phyloP scores from a whole-genome alignment of 1,140 invertebrate genomes.

The Bombus confusus region DNA sequence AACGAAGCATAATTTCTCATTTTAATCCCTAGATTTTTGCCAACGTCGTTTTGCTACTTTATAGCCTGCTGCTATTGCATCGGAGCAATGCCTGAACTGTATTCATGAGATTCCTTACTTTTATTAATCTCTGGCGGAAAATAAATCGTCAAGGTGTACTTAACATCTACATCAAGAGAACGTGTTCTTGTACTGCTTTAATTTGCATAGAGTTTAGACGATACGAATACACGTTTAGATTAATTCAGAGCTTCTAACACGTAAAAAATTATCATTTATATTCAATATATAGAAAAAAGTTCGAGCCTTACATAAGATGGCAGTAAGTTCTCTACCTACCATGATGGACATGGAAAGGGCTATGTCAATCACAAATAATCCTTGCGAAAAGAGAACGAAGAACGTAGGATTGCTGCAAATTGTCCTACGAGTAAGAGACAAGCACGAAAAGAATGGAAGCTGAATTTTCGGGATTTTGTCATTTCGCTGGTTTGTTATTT shows the following conservation, averaged over 20 bases:
- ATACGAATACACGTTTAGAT: background rate
- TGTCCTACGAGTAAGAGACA: conserved; percentile 27
- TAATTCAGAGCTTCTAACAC: background rate
- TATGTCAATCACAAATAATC: conserved; percentile 27
- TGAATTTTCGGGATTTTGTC: conserved; percentile 59
- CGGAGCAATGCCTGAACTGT: conserved; percentile 22
- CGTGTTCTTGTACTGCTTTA: background rate
- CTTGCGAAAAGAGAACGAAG: background rate
- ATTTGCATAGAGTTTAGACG: background rate
- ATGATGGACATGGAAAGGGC: background rate
- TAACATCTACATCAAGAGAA: background rate
- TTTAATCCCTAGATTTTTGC: conserved; percentile 29
- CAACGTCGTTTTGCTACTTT: conserved; percentile 27
- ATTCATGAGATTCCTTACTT: conserved; percentile 1
- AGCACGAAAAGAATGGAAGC: conserved; percentile 45
- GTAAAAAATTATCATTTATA: background rate
- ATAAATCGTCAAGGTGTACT: background rate
- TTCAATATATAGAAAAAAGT: background rate
- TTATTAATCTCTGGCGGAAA: conserved; percentile 11
- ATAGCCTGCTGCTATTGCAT: conserved; percentile 24
- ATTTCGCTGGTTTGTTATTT: background rate
- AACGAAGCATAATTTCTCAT: conserved; percentile 14
- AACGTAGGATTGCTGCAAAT: conserved; percentile 11
- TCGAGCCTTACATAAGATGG: background rate
- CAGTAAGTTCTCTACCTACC: too few relatives aligned